phyloP scores from a whole-genome alignment of 2,797 vertebrate species.

The Avahi laniger region DNA sequence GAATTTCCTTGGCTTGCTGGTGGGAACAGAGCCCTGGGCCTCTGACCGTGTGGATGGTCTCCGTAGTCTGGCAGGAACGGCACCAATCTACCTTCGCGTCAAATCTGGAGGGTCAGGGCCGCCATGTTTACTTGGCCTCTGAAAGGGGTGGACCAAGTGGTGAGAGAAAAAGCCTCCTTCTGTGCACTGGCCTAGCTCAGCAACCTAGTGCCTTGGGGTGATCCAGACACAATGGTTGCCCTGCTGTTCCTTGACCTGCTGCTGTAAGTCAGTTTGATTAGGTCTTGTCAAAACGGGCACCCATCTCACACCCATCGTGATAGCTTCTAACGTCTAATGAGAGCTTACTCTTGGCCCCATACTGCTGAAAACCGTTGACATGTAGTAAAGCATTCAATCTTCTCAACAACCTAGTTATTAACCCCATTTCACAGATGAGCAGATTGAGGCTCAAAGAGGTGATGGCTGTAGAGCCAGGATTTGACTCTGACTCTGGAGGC shows the following conservation, averaged over 20 bases:
- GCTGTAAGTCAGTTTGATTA: background rate
- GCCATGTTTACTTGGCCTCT: rapidly evolving
- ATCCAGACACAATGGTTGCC: too few species aligned
- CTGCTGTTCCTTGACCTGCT: background rate
- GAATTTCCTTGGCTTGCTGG: background rate
- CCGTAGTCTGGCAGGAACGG: rapidly evolving
- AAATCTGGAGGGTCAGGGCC: background rate
- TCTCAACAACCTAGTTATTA: rapidly evolving
- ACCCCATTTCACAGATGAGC: background rate
- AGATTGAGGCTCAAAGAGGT: background rate
- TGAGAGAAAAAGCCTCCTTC: rapidly evolving
- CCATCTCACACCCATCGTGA: rapidly evolving
- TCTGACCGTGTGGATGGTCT: too few species aligned
- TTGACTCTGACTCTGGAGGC: background rate
- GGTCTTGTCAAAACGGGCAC: background rate
- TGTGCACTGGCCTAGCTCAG: rapidly evolving
- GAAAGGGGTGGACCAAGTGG: too few species aligned
- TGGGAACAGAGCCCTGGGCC: background rate
- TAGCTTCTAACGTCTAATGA: rapidly evolving
- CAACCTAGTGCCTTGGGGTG: background rate
- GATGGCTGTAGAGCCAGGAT: background rate
- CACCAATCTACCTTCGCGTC: rapidly evolving
- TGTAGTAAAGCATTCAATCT: background rate
- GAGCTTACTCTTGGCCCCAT: rapidly evolving
- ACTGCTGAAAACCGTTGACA: background rate